A percentile compares a stretch with the other conserved stretches of the same genome.
Evolutionary conservation across 2,888 invertebrate genomes (phyloP).

Genomic region (Eupsilia transversa): DNA sequence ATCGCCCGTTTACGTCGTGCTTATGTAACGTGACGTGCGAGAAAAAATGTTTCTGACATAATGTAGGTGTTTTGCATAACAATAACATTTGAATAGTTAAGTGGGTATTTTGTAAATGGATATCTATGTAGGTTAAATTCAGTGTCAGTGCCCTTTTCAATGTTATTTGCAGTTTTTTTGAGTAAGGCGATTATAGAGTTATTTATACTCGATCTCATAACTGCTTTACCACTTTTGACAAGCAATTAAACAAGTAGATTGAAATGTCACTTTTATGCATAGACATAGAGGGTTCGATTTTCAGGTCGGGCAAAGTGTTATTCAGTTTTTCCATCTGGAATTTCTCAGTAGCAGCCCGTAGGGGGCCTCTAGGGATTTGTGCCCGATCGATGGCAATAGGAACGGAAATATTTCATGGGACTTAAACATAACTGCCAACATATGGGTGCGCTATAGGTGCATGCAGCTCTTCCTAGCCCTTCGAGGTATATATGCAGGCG

Average conservation of each 20-base stretch:
- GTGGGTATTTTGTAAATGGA: conserved; percentile 13
- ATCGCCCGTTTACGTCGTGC: conserved; percentile 42
- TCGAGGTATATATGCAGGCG: neutral
- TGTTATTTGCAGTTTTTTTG: neutral
- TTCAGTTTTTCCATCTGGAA: no score
- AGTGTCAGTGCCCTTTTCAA: neutral
- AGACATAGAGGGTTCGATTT: neutral
- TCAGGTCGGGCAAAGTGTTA: no score
- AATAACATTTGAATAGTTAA: conserved; percentile 30
- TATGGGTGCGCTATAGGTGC: neutral
- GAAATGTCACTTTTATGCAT: neutral
- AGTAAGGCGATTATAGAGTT: neutral
- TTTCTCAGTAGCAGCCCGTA: no score
- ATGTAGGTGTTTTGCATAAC: conserved; percentile 21
- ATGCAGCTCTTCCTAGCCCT: neutral
- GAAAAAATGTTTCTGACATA: conserved; percentile 28
- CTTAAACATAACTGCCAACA: no score
- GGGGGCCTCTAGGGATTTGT: neutral
- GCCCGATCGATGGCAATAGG: neutral
- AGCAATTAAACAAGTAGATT: neutral
- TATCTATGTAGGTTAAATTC: conserved; percentile 2
- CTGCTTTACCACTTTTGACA: neutral
- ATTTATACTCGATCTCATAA: neutral
- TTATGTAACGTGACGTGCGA: conserved; percentile 28
- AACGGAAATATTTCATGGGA: no score